Evolutionary conservation across 2,888 invertebrate species (phyloP).

Genomic region (Allophyes oxyacanthae): DNA sequence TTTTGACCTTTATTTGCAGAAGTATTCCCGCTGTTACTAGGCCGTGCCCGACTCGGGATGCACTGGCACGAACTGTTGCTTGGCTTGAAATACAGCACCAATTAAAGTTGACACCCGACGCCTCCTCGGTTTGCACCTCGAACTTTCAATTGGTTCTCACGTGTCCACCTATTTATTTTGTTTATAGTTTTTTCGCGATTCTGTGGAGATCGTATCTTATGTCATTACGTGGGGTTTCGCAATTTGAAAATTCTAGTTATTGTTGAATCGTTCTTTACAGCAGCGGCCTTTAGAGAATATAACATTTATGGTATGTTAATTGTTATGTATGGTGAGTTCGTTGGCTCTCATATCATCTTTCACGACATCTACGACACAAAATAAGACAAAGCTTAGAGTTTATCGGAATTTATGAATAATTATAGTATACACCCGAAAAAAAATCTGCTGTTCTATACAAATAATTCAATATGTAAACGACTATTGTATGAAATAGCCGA

Average conservation of each 20-base stretch:
- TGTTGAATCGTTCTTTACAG: background rate
- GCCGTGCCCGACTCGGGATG: conserved; percentile 60
- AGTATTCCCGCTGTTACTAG: conserved; percentile 59
- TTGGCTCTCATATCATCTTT: too few species aligned
- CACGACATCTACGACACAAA: too few species aligned
- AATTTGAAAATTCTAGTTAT: background rate
- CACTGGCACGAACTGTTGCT: conserved; percentile 76
- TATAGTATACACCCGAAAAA: too few species aligned
- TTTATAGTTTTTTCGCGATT: conserved; percentile 39
- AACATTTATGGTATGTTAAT: too few species aligned
- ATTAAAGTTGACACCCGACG: conserved; percentile 86
- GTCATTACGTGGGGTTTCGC: conserved; percentile 5
- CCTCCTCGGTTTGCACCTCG: conserved; percentile 80
- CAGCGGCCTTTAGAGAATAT: too few species aligned
- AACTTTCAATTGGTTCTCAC: conserved; percentile 74
- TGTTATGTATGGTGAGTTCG: too few species aligned
- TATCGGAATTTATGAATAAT: too few species aligned
- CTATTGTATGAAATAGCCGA: too few species aligned
- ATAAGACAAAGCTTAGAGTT: too few species aligned
- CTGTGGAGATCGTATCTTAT: conserved; percentile 16
- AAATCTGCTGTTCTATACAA: too few species aligned
- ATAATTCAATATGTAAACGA: too few species aligned
- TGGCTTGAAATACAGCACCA: conserved; percentile 85
- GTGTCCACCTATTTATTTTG: conserved; percentile 61
- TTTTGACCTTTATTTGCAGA: too few species aligned